Base-by-base conservation (phyloP, 2,888 invertebrate species). In the Andricus curvator region DNA sequence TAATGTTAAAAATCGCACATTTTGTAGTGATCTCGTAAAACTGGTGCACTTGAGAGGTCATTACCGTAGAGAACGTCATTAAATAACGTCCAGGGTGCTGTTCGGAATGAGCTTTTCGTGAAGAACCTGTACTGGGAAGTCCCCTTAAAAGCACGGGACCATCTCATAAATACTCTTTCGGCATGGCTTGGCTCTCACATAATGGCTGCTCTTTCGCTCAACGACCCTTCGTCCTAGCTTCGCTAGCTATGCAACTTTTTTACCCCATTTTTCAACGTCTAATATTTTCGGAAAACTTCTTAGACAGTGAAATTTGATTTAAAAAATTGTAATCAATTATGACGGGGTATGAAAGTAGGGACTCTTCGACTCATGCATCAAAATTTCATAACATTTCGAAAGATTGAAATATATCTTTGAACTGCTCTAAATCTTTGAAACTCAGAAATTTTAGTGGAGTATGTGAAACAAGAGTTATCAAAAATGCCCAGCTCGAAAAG, bases 161-260 rank as follows among this genome's bases (percentile, higher is more conserved):
- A 78, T 83, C 33, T 81, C 65, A 82, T 84, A 84, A 84, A 84
- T 84, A 84, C 70, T 80, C 79, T 80, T 82, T 80, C 78, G 81
- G 81, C 79, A 81, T 81, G 80, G 68, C 78, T 83, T 80, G 80
- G 74, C 81, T 80, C 79, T 78, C 80, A 51, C 41, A 56, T 48
- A 84, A 84, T 80, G 80, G 80, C 74, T 74, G 76, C 79, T 84
- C 67, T 65, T 81, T 78, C 65, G 33, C 65, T 13, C 51, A 82
- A 51, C 51, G 74, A 81, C 79, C 79, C 80, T 78, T 81, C 66
- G 78, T 78, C 64, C 79, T 70, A 68, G 51, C 78, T 84, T 68
- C 33, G 48, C 78, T 29, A 80, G 76, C 66, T 77, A 51, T 25
- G 81, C 78, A 81, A 70, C 67, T 83, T 78, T 5, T 56, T 25